These are phyloP conservation scores for Cephus nigrinus DNA, from an alignment of 2,888 invertebrate genomes.

Conservation along the genomic window DNA sequence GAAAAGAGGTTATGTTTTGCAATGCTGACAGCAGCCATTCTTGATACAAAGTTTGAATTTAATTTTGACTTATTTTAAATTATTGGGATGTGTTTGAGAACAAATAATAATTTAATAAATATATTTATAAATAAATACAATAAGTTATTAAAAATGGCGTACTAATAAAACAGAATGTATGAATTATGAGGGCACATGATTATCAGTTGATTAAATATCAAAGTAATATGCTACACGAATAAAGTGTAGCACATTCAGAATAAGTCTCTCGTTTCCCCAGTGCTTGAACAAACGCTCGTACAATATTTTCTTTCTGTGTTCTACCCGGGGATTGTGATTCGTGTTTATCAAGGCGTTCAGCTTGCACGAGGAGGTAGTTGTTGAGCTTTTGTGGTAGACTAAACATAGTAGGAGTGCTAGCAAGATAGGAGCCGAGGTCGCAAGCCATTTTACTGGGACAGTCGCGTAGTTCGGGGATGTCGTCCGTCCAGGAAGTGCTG, in stretches of 20 bases:
- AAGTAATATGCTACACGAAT: background rate
- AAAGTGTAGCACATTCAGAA: slow-evolving; percentile 29
- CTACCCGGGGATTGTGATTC: slow-evolving; percentile 4
- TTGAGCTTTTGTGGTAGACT: slow-evolving; percentile 31
- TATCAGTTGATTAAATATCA: background rate
- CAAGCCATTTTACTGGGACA: slow-evolving; percentile 42
- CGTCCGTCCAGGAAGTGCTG: slow-evolving; percentile 11
- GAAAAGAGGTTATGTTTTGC: background rate
- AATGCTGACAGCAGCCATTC: background rate
- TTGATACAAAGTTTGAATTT: background rate
- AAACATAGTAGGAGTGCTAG: slow-evolving; percentile 2
- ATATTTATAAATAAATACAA: background rate
- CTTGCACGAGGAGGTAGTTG: slow-evolving; percentile 23
- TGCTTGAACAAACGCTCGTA: slow-evolving; percentile 35
- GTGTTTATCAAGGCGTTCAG: slow-evolving; percentile 13
- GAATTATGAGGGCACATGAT: background rate
- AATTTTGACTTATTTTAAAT: background rate
- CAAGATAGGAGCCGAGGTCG: slow-evolving; percentile 37
- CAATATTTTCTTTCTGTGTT: slow-evolving; percentile 10
- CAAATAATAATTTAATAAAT: background rate
- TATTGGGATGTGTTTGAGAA: background rate
- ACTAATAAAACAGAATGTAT: background rate
- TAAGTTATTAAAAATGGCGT: background rate
- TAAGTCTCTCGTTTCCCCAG: slow-evolving; percentile 35
- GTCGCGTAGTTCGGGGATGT: slow-evolving; percentile 21